These are phyloP conservation scores for Trissolcus brochymenae DNA, from an alignment of 2,888 invertebrate species.

Conservation along the genomic window DNA sequence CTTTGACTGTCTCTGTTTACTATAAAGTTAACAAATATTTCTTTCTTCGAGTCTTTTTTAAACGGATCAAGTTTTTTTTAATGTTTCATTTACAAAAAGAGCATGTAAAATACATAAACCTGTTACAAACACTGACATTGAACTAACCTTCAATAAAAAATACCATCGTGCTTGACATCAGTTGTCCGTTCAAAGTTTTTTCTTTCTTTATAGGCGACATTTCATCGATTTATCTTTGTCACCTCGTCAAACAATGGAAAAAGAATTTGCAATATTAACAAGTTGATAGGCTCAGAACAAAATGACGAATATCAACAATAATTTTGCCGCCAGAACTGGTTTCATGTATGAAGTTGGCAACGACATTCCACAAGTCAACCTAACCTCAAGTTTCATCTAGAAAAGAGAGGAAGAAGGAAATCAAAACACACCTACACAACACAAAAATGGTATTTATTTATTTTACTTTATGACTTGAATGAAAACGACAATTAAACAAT, in stretches of 20 bases:
- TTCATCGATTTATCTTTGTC: not conserved
- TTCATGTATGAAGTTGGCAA: conserved; percentile 1
- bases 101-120: conserved; percentile 2
- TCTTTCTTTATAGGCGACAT: conserved; percentile 18
- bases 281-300: not conserved
- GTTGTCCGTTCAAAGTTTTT: conserved; percentile 17
- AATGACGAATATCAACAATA: not conserved
- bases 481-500: too few relatives aligned
- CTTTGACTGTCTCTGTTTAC: too few relatives aligned
- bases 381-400: too few relatives aligned
- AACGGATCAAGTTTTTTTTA: too few relatives aligned
- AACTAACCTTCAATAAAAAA: conserved; percentile 29
- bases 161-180: conserved; percentile 27
- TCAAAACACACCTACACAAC: too few relatives aligned
- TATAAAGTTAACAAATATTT: too few relatives aligned
- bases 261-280: conserved; percentile 6
- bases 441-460: too few relatives aligned
- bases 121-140: conserved; percentile 6
- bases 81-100: too few relatives aligned
- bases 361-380: too few relatives aligned
- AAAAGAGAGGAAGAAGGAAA: too few relatives aligned
- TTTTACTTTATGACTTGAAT: too few relatives aligned
- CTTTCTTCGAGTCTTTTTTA: too few relatives aligned
- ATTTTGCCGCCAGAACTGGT: conserved; percentile 16
- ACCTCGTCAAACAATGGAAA: not conserved